phyloP scores from a whole-genome alignment of 2,113 vertebrate species.

The Melanocharis versteri region DNA sequence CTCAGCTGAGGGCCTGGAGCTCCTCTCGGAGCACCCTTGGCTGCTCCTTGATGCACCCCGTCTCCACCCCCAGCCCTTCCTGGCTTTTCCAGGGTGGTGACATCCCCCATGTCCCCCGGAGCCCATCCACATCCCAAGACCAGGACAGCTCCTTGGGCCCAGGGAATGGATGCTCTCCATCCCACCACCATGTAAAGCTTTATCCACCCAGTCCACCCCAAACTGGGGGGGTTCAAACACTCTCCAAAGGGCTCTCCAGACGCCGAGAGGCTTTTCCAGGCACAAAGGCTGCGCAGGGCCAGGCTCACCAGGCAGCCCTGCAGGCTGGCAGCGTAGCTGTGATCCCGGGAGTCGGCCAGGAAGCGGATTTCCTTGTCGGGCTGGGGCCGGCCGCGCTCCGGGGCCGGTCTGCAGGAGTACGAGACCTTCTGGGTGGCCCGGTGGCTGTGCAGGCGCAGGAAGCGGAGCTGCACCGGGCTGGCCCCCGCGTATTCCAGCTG shows the following conservation, averaged over 20 bases:
- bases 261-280: rapidly evolving
- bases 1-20: not conserved
- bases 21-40: rapidly evolving
- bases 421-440: conserved; percentile 77
- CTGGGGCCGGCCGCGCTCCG: conserved; percentile 13
- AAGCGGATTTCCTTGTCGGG: conserved; percentile 74
- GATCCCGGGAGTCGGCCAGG: conserved; percentile 74
- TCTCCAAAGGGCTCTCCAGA: rapidly evolving
- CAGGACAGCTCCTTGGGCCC: rapidly evolving
- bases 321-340: conserved; percentile 76
- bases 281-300: rapidly evolving
- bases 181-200: rapidly evolving
- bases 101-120: rapidly evolving
- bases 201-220: not conserved
- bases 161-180: not conserved
- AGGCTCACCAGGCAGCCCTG: conserved; percentile 79
- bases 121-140: not conserved
- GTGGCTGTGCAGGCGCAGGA: conserved; percentile 82
- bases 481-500: conserved; percentile 81
- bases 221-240: rapidly evolving
- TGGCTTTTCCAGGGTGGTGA: not conserved
- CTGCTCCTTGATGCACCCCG: not conserved
- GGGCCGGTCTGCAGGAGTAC: conserved; percentile 76
- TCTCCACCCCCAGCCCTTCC: not conserved
- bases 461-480: conserved; percentile 83